These are phyloP conservation scores for Sminthurides aquaticus DNA, from an alignment of 2,888 invertebrate species.

Conservation along the genomic window DNA sequence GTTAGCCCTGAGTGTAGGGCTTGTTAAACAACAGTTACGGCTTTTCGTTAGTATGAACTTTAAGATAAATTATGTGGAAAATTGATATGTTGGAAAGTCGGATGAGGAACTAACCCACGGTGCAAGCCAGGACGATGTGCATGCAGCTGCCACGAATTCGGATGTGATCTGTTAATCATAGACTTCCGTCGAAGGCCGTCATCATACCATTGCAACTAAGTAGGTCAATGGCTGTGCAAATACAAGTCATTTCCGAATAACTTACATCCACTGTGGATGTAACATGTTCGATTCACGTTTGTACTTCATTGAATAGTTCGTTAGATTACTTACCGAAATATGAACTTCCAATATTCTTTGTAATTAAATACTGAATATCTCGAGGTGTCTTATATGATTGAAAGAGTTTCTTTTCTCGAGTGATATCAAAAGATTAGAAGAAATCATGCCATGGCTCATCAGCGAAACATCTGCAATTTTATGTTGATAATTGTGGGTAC, in stretches of 20 bases:
- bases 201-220: background rate
- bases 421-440: background rate
- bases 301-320: background rate
- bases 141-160: background rate
- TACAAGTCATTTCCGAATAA: background rate
- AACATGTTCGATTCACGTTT: background rate
- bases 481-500: background rate
- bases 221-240: background rate
- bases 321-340: background rate
- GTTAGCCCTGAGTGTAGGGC: too few relatives aligned
- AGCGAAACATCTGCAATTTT: too few relatives aligned
- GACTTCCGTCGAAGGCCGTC: background rate
- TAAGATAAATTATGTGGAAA: too few relatives aligned
- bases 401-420: background rate
- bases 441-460: too few relatives aligned
- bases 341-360: background rate
- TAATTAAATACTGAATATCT: background rate
- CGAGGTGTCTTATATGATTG: background rate
- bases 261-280: background rate
- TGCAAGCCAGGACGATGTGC: background rate
- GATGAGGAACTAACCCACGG: background rate
- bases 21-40: too few relatives aligned
- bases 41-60: too few relatives aligned
- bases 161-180: background rate
- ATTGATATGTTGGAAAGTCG: too few relatives aligned